Evolutionary conservation across 1,140 invertebrate species (phyloP).

Genomic region (Drosophila jambulina): DNA sequence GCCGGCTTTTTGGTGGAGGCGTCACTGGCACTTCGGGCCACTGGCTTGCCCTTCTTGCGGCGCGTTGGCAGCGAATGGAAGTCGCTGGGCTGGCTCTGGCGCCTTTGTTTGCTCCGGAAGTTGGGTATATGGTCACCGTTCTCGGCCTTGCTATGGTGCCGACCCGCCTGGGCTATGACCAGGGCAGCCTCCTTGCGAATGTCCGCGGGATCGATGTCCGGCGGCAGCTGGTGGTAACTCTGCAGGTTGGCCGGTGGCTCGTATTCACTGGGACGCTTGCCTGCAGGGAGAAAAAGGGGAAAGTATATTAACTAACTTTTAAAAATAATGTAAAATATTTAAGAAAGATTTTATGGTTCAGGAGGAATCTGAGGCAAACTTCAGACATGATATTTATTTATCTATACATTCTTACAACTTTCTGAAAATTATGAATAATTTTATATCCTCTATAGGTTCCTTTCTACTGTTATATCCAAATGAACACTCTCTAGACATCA

Average conservation of each 20-base stretch:
- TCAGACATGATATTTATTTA: no score
- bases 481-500: neutral
- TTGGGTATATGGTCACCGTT: constrained; percentile 79
- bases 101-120: constrained; percentile 76
- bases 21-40: constrained; percentile 86
- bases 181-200: constrained; percentile 83
- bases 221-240: constrained; percentile 78
- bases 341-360: neutral
- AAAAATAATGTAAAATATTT: neutral
- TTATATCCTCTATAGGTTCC: no score
- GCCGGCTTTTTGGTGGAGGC: constrained; percentile 84
- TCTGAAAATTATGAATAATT: no score
- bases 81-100: constrained; percentile 64
- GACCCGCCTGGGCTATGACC: constrained; percentile 79
- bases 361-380: neutral
- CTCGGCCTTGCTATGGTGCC: constrained; percentile 82
- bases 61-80: constrained; percentile 81
- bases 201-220: constrained; percentile 77
- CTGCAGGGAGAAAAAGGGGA: constrained; percentile 14
- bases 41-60: constrained; percentile 78
- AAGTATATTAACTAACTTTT: neutral
- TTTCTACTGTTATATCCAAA: no score
- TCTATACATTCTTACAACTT: no score
- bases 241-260: constrained; percentile 69
- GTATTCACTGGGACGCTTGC: constrained; percentile 79